Conservation (phyloP, 2,888 invertebrate species). For the Tromatobia lineatoria region DNA sequence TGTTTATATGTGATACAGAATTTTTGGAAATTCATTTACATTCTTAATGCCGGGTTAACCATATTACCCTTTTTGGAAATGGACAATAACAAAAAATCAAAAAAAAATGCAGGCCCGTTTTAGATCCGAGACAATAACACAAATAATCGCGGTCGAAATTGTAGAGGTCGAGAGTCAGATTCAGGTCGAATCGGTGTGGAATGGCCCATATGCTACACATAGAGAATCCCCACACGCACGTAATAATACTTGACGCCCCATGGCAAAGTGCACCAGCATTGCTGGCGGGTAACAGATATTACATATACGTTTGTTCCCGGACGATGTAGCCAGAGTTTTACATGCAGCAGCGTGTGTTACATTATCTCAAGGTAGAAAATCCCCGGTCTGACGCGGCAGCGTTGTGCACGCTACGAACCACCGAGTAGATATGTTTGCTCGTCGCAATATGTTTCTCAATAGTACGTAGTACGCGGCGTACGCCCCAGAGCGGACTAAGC, state of each 20-base stretch:
- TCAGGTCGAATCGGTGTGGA: too few species aligned
- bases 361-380: conserved; percentile 66
- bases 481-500: conserved; percentile 29
- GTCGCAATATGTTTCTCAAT: conserved; percentile 64
- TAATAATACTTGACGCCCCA: conserved; percentile 41
- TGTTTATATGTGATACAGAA: too few species aligned
- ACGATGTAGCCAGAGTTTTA: conserved; percentile 9
- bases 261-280: conserved; percentile 51
- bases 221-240: conserved; percentile 8
- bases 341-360: conserved; percentile 41
- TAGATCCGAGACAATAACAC: too few species aligned
- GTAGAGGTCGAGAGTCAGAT: too few species aligned
- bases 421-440: conserved; percentile 49
- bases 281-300: conserved; percentile 37
- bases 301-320: conserved; percentile 30
- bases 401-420: conserved; percentile 6
- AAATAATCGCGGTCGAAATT: too few species aligned
- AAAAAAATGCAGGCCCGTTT: too few species aligned
- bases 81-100: too few species aligned
- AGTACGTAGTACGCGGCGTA: conserved; percentile 30
- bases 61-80: too few species aligned
- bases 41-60: too few species aligned
- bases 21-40: too few species aligned
- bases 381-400: conserved; percentile 10
- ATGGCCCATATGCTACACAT: background rate